Evolutionary conservation across 2,888 invertebrate genomes (phyloP), one percentile per base, ranked within the genome.

Genomic region (Teleiodes luculella): DNA sequence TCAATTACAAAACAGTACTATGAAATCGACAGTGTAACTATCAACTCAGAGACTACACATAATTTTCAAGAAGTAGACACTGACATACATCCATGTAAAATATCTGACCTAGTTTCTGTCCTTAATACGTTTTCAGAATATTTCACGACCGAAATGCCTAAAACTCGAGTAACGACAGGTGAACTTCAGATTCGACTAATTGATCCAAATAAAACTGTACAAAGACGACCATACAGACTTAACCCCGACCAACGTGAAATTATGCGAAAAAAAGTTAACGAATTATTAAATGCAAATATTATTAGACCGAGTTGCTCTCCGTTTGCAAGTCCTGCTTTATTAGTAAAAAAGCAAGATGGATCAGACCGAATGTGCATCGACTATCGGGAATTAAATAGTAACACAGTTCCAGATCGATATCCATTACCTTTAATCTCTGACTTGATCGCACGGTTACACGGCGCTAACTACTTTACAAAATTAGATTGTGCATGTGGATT

Each of bases 401-500:
- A n/a, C n/a, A n/a, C n/a, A n/a, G n/a, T n/a, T n/a, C n/a, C n/a
- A n/a, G n/a, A n/a, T n/a, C n/a, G n/a, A n/a, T n/a, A n/a, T n/a
- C n/a, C n/a, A n/a, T n/a, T n/a, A n/a, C n/a, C n/a, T n/a, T n/a
- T n/a, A n/a, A n/a, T n/a, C n/a, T n/a, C n/a, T 3, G 45, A 45
- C 28, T 28, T 24, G 24, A 45, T 45, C 3, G 8, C 54, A 0
- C 50, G 59, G 5, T 45, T 59, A 13, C 28, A 47, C 14, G 57
- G 57, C 1, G 51, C 60, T 3, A 56, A 52, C 6, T 55, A 36
- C 16, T 59, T 59, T 8, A 31, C 57, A 7, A 39, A 53, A 13
- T n/a, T 61, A 11, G 57, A 61, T 13, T 56, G 51, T 7, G 56
- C 58, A 0, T 55, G 57, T 11, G 56, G 56, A 0, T 61, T 56